Base-by-base conservation (phyloP, 1,140 invertebrate species). In the Drosophila serrata region DNA sequence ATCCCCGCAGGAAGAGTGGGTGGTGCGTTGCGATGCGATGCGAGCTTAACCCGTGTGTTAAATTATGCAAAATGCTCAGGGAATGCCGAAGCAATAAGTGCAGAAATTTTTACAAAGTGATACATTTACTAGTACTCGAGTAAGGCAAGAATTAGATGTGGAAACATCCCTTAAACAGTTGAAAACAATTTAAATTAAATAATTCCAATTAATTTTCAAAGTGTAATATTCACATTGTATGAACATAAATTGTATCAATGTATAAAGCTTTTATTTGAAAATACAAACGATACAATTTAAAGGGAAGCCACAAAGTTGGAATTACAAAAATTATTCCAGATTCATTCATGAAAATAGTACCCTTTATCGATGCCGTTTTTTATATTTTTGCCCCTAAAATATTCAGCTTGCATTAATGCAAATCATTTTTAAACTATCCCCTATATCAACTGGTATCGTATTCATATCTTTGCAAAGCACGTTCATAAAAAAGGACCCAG, bases 51-150 rank as follows among this genome's bases (percentile, higher is more conserved):
- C 43, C 67, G 68, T 73, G 67, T 72, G 69, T 59, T 73, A 73
- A 73, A 73, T 73, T 72, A 72, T 73, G 69, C 53, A 73, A 73
- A 73, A 73, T 70, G 53, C 37, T 72, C 29, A 35, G 68, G 65
- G 51, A 72, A 72, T 58, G 51, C 27, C 53, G 6, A 19, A 33
- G 68, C 35, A 40, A 58, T 48, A 59, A 72, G 51, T 72, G 65
- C 67, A 45, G 65, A 72, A 22, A 72, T 59, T 55, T 59, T 49
- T 35, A 51, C 37, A 69, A 15, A 67, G n/a, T 6, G 15, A 22
- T 15, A 19, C 35, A 43, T 51, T 43, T 35, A 35, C 42, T 67
- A 22, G 39, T 63, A 27, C 11, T 24, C 6, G n/a, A 42, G 29
- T 35, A 27, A 33, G 19, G 19, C n/a, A 15, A 33, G 22, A 39